A percentile compares a stretch with the other conserved stretches of the same genome.
These are phyloP conservation scores for Loriculus beryllinus DNA, from an alignment of 2,797 vertebrate species.

Conservation along the genomic window DNA sequence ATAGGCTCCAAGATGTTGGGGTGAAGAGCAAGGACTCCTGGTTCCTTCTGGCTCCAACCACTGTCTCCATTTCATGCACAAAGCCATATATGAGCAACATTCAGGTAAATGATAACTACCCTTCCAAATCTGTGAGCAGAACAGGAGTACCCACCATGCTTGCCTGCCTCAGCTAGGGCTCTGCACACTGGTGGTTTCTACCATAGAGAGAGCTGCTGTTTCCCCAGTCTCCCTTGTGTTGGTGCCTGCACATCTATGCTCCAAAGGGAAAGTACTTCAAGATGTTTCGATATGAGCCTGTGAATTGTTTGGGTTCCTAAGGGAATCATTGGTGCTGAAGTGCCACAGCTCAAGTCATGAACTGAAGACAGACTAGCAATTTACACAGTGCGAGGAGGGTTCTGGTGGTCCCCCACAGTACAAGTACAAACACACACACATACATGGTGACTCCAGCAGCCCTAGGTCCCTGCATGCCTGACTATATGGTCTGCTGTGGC, in stretches of 20 bases:
- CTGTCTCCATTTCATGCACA: background rate
- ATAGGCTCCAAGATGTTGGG: background rate
- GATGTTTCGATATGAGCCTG: fast-evolving
- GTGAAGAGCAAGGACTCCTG: background rate
- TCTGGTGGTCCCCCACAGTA: background rate
- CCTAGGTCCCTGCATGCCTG: background rate
- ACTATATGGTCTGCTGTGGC: fast-evolving
- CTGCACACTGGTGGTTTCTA: fast-evolving
- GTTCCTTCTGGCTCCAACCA: background rate
- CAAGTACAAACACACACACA: fast-evolving
- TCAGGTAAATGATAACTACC: background rate
- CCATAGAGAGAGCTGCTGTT: fast-evolving
- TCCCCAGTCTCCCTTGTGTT: background rate
- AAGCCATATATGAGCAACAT: background rate
- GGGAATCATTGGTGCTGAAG: background rate
- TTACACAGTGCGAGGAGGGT: fast-evolving
- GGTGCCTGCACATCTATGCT: background rate
- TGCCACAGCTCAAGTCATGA: background rate
- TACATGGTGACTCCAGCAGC: fast-evolving
- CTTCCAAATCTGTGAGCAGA: background rate
- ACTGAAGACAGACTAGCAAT: fast-evolving
- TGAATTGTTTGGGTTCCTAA: background rate
- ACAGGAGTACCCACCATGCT: fast-evolving
- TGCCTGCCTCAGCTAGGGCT: background rate
- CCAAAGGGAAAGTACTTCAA: background rate